A percentile compares a stretch with the other conserved stretches of the same genome.
Evolutionary conservation across 2,797 vertebrate genomes (phyloP).

Genomic region (Pyrrhura leucotis): DNA sequence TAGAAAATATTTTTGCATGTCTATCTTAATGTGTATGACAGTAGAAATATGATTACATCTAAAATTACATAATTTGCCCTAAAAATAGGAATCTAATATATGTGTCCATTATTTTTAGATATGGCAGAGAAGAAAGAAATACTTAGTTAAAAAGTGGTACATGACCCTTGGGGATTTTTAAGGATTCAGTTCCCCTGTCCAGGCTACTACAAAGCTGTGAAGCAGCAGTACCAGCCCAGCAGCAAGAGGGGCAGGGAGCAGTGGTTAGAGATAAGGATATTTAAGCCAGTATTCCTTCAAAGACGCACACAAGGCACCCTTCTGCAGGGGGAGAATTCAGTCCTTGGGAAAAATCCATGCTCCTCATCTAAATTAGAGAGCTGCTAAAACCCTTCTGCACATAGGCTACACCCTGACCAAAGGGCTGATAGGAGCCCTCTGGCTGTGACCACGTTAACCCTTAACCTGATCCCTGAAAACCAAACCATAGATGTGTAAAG

Average conservation of each 20-base stretch:
- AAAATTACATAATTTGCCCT: not conserved
- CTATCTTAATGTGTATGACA: not conserved
- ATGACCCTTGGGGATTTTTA: not conserved
- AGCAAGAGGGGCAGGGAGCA: not conserved
- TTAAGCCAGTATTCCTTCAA: not conserved
- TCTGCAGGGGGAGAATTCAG: not conserved
- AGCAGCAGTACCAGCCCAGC: not conserved
- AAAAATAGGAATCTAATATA: not conserved
- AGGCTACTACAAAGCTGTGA: not conserved
- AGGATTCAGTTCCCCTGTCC: not conserved
- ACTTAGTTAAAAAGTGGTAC: not conserved
- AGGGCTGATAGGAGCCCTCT: not conserved
- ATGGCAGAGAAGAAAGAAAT: not conserved
- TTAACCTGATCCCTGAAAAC: slow-evolving; percentile 19
- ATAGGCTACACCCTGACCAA: not conserved
- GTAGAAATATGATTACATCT: not conserved
- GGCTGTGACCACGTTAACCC: not conserved
- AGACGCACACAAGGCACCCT: not conserved
- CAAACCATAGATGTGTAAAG: not conserved
- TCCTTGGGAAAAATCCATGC: not conserved
- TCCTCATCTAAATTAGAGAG: not conserved
- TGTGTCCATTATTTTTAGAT: not conserved
- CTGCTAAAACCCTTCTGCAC: not conserved
- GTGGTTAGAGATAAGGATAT: not conserved
- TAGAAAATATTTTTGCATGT: not conserved